Evolutionary conservation across 2,797 vertebrate genomes (phyloP), one percentile per base, ranked within the genome.

Genomic region (Rhinoraja longicauda): DNA sequence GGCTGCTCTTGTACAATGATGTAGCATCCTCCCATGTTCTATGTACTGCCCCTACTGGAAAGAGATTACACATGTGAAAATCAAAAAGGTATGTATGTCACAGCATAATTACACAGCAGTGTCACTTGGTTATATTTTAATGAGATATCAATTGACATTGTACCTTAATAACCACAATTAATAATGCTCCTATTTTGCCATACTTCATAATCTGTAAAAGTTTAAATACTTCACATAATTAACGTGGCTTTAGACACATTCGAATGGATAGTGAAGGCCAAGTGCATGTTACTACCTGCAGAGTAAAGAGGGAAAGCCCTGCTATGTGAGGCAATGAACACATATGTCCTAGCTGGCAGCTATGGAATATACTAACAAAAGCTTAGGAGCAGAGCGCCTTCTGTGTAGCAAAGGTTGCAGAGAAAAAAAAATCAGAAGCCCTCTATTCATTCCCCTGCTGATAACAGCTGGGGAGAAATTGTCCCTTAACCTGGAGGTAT

Each of bases 1-100:
- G 59, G 72, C 21, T 93, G 95, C 79, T 94, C 84, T 94, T 95
- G 94, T 95, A 96, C 93, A 95, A 93, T 6, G 95, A 95, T 93
- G 95, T 96, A n/a, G 97, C 94, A 39, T 95, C 94, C 93, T 99
- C 98, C 99, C 99, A 99, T 6, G 93, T 95, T 94, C 99, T 97
- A 94, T 95, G 96, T 84, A 98, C 94, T 24, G 93, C 95, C 95
- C 96, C 95, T 96, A 64, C 57, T 78, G 94, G 95, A 94, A 94
- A 94, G 95, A 95, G 75, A 94, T 59, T 19, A 70, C 39, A 53
- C 53, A 53, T 73, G 77, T 81, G 84, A 64, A 57, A 82, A 36
- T 53, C 32, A 57, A 39, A 29, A 78, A 90, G 26, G 29, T 57
- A 64, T 32, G 29, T 29, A 70, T 62, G 93, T 12, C 19, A 67